These are phyloP conservation scores for Astropecten irregularis DNA, from an alignment of 53 echinoderm and acorn worm species.

Conservation along the genomic window DNA sequence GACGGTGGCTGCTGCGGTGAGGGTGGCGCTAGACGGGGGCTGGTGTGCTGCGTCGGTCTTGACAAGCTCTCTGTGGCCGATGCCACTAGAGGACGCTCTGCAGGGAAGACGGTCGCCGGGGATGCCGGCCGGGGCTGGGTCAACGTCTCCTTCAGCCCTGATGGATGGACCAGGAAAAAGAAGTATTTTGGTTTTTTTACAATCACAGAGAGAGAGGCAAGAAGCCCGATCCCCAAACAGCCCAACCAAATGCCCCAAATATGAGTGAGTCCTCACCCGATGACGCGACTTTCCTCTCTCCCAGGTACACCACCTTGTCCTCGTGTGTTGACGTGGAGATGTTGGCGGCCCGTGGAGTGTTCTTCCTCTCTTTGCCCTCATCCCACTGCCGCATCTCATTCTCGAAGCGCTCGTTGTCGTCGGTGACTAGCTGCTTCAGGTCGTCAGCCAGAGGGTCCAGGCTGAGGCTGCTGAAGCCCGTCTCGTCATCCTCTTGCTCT, in stretches of 20 bases:
- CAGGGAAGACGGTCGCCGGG: slow-evolving; percentile 61
- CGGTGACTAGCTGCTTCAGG: slow-evolving; percentile 74
- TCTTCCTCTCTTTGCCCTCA: slow-evolving; percentile 61
- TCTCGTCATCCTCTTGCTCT: slow-evolving; percentile 65
- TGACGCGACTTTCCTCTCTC: slow-evolving; percentile 23
- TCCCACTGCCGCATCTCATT: slow-evolving; percentile 90
- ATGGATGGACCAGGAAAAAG: too few relatives aligned
- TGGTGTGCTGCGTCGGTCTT: background rate
- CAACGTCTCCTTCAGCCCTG: background rate
- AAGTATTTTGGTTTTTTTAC: too few relatives aligned
- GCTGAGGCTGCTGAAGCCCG: slow-evolving; percentile 62
- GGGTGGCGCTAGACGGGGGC: background rate
- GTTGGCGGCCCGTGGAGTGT: slow-evolving; percentile 1
- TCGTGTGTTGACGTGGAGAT: slow-evolving; percentile 32
- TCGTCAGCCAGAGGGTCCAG: slow-evolving; percentile 79
- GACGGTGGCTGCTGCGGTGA: background rate
- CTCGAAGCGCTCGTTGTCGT: slow-evolving; percentile 82
- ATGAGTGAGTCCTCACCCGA: slow-evolving; percentile 27
- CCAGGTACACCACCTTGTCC: slow-evolving; percentile 48
- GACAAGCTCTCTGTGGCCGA: background rate
- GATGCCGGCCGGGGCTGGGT: slow-evolving; percentile 24
- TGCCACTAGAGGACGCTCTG: slow-evolving; percentile 48
- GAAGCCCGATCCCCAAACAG: too few relatives aligned
- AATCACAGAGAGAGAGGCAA: too few relatives aligned
- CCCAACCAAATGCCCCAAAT: too few relatives aligned